Evolutionary conservation across 2,888 invertebrate genomes (phyloP).

Genomic region (Ophion obscuratus): DNA sequence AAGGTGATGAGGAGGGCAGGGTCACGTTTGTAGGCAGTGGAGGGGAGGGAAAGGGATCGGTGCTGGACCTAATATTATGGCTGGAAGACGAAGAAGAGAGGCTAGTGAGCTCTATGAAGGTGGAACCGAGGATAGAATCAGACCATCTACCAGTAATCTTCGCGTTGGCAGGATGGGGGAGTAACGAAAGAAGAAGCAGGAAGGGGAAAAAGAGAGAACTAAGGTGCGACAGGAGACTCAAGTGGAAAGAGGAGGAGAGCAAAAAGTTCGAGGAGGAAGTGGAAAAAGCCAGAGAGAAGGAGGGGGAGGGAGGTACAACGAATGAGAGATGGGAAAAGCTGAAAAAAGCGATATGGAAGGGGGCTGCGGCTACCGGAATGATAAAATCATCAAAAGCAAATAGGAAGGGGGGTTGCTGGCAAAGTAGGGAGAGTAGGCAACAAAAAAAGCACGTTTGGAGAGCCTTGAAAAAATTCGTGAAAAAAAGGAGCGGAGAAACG

Average conservation of each 20-base stretch:
- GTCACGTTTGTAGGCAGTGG: no score
- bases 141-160: neutral
- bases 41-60: no score
- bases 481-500: neutral
- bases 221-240: neutral
- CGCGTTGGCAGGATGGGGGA: slow-evolving; percentile 1
- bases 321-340: neutral
- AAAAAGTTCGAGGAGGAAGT: neutral
- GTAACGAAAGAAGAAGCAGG: neutral
- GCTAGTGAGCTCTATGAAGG: slow-evolving; percentile 9
- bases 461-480: slow-evolving; percentile 1
- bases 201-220: neutral
- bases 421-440: slow-evolving; percentile 2
- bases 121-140: slow-evolving; percentile 33
- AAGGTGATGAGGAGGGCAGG: slow-evolving; percentile 30
- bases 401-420: slow-evolving; percentile 5
- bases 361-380: neutral
- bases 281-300: neutral
- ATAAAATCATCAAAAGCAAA: neutral
- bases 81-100: no score
- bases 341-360: neutral
- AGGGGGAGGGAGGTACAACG: neutral
- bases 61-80: no score
- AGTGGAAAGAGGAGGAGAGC: neutral
- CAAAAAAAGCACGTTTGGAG: slow-evolving; percentile 11